phyloP scores from a whole-genome alignment of 2,113 vertebrate species.

The Saccopteryx leptura region DNA sequence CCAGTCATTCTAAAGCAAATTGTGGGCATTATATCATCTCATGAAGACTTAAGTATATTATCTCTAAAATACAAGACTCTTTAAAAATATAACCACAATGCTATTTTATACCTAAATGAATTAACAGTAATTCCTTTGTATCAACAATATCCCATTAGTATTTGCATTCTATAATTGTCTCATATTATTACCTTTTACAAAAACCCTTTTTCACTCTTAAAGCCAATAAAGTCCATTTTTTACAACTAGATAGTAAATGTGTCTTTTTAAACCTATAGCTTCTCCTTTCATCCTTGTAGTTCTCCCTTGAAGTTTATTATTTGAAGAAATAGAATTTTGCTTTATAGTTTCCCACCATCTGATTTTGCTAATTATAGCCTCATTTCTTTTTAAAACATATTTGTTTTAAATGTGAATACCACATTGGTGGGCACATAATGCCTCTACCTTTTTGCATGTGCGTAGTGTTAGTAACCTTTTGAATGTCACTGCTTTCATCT shows the following conservation, averaged over 20 bases:
- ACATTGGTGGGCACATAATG: not conserved
- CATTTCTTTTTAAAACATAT: not conserved
- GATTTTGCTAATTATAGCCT: not conserved
- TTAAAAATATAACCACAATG: not conserved
- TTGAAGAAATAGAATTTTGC: not conserved
- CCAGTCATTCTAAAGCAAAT: constrained; percentile 29
- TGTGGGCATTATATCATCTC: not conserved
- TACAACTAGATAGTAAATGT: not conserved
- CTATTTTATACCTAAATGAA: constrained; percentile 48
- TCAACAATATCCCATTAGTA: not conserved
- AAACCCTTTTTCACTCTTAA: not conserved
- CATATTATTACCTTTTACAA: constrained; percentile 27
- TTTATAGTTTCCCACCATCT: not conserved
- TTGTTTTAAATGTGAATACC: constrained; percentile 7
- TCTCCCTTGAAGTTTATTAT: not conserved
- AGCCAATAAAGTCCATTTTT: constrained; percentile 2
- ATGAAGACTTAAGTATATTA: not conserved
- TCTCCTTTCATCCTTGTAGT: not conserved
- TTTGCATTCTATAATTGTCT: not conserved
- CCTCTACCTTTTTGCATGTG: not conserved
- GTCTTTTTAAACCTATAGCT: not conserved
- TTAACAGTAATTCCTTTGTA: not conserved
- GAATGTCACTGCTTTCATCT: not conserved
- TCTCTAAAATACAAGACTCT: constrained; percentile 1
- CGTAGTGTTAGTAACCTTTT: not conserved